Evolutionary conservation across 2,797 vertebrate genomes (phyloP), one percentile per base, ranked within the genome.

Genomic region (Pogoniulus pusillus): DNA sequence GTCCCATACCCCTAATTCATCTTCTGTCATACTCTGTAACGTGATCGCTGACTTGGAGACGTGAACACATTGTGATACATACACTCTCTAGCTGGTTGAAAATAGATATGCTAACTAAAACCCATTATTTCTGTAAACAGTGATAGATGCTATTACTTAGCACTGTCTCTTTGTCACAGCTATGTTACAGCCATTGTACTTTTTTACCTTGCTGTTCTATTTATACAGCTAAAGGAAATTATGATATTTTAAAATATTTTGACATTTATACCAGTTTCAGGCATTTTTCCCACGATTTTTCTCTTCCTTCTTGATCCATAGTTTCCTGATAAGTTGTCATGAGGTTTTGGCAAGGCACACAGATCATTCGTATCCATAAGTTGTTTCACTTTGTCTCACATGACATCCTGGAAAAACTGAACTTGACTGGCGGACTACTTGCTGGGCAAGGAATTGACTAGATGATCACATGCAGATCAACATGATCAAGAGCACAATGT

Each of bases 41-140:
- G 39, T 80, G 72, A 94, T 85, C 77, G 45, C 22, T 10, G 5
- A 17, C 83, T 92, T 82, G 43, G 35, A 94, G 83, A 87, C 29
- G 71, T 10, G 60, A 87, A 43, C 30, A 66, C 47, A 79, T 16
- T 89, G 71, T 57, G 89, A 84, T 87, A 82, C 78, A 82, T 34
- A 58, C 53, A 71, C 53, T 77, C 92, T 90, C 82, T 89, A 93
- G 95, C 87, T 3, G 8, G 45, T 75, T 94, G 89, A 90, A 96
- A 93, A 96, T 41, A 95, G 72, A 91, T 79, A 71, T 79, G 75
- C 58, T 93, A 89, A 93, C 86, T 87, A 95, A 91, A 74, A 37
- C 20, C 58, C 62, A 63, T 95, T 86, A 66, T 90, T 95, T 93
- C 85, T 84, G 66, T 92, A 95, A 93, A 93, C 78, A 95, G 27